Percentiles rank a stretch among this genome's conserved stretches.
Conservation (phyloP, 2,113 vertebrate species). For the Daphoenositta chrysoptera region DNA sequence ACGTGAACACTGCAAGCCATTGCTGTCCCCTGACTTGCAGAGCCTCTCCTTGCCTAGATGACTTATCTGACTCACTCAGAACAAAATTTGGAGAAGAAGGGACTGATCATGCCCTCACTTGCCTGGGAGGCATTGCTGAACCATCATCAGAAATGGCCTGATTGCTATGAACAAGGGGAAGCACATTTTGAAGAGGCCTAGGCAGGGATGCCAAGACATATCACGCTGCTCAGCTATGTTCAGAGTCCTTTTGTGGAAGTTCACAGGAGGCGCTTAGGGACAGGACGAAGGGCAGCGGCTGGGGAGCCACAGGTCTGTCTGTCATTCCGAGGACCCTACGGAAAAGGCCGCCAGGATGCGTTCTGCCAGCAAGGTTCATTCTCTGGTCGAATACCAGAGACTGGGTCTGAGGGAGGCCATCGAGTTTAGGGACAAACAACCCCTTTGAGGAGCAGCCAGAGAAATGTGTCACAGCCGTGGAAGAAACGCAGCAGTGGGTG, state of each 20-base stretch:
- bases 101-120: constrained; percentile 33
- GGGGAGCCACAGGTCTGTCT: constrained; percentile 10
- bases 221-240: not conserved
- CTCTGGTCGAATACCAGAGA: accelerated
- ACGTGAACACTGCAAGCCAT: not conserved
- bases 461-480: accelerated
- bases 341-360: not conserved
- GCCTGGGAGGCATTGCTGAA: constrained; percentile 55
- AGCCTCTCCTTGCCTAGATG: constrained; percentile 5
- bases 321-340: not conserved
- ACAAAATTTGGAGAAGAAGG: constrained; percentile 21
- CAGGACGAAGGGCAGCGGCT: not conserved
- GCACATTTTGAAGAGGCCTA: constrained; percentile 47
- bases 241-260: constrained; percentile 17
- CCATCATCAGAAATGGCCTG: constrained; percentile 46
- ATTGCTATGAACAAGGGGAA: constrained; percentile 57
- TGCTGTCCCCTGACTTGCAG: not conserved
- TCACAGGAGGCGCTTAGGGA: constrained; percentile 12
- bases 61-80: constrained; percentile 41
- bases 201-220: constrained; percentile 48
- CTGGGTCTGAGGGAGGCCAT: not conserved
- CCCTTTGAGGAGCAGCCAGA: not conserved
- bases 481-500: not conserved
- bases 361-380: not conserved
- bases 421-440: not conserved